phyloP scores from a whole-genome alignment of 2,113 vertebrate genomes.

The Grammomys surdaster region DNA sequence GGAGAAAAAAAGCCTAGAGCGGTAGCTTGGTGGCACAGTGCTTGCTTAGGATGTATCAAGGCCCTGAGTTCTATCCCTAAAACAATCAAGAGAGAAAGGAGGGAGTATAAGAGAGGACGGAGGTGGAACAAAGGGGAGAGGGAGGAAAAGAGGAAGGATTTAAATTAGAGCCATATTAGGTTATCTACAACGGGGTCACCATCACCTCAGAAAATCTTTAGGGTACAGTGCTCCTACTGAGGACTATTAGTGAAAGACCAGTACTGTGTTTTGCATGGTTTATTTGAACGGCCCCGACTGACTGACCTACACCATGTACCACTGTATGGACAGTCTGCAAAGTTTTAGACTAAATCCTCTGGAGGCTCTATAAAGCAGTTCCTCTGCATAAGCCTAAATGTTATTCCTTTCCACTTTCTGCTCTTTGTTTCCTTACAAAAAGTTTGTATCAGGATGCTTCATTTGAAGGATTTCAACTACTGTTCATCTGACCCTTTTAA shows the following conservation, averaged over 20 bases:
- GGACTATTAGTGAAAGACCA: slow-evolving; percentile 21
- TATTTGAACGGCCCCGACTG: slow-evolving; percentile 30
- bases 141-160: not conserved
- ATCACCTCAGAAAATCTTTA: not conserved
- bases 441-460: too few relatives aligned
- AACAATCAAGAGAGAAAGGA: not conserved
- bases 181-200: not conserved
- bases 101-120: too few relatives aligned
- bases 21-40: not conserved
- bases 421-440: too few relatives aligned
- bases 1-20: not conserved
- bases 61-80: not conserved
- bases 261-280: slow-evolving; percentile 44
- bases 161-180: not conserved
- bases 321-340: too few relatives aligned
- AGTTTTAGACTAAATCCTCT: not conserved
- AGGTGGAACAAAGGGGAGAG: not conserved
- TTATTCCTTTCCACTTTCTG: too few relatives aligned
- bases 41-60: not conserved
- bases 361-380: too few relatives aligned
- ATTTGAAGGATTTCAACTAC: not conserved
- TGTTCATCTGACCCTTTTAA: too few relatives aligned
- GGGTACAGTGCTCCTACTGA: not conserved
- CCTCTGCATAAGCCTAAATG: too few relatives aligned
- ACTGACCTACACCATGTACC: too few relatives aligned